Evolutionary conservation across 2,797 vertebrate genomes (phyloP), one percentile per base, ranked within the genome.

Genomic region (Cyclura pinguis): DNA sequence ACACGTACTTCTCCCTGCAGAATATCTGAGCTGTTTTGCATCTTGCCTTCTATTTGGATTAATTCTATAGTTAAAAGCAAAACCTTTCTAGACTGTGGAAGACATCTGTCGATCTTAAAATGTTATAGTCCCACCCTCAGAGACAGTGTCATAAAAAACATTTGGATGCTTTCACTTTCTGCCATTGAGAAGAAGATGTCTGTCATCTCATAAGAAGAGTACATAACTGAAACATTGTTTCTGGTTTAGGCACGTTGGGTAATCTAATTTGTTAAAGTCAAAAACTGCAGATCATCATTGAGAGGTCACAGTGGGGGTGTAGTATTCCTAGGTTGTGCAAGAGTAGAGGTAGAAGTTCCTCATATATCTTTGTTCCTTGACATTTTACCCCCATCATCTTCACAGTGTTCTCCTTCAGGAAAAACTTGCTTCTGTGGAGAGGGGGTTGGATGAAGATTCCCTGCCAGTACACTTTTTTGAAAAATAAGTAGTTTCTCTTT

Each of bases 391-490:
- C 81, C 69, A 24, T 29, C 55, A 7, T 16, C 2, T 64, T 4
- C 20, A 59, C 0, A 0, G 2, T 0, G 3, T 62, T 27, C 74
- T 86, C 64, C 50, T 86, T 59, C 57, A 78, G 86, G 69, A 84
- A 89, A 47, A 57, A n/a, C 0, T 16, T n/a, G 67, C 35, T 90
- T 86, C 67, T 42, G 1, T 16, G 73, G 32, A n/a, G 35, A 13
- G 0, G 27, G 24, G 67, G 10, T 69, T 69, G 6, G 67, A 29
- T 0, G 64, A 20, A 59, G 32, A 59, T 84, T 73, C 62, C 82
- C 80, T 91, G 69, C 86, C 86, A 87, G 1, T 5, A 80, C 80
- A 81, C 78, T 88, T 88, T 59, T 8, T 27, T 86, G n/a, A 59
- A 57, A 59, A 50, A 42, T 50, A 88, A 73, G 3, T 76, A 50